phyloP scores from a whole-genome alignment of 2,888 invertebrate species.

The Watsonalla binaria region DNA sequence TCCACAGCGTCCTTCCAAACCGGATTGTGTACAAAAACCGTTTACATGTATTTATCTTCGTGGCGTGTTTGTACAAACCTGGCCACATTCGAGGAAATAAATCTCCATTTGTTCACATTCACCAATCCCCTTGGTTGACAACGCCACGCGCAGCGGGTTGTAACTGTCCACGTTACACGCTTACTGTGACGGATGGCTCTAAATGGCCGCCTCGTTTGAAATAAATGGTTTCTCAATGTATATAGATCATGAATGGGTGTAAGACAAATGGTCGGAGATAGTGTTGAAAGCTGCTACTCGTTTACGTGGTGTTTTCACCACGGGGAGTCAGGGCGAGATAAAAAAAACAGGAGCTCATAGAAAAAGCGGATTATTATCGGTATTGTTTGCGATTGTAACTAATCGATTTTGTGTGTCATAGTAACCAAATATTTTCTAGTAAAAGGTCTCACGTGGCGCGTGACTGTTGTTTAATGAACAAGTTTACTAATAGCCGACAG shows the following conservation, averaged over 20 bases:
- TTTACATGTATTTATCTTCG: conserved; percentile 45
- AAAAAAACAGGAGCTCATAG: conserved; percentile 52
- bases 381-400: conserved; percentile 42
- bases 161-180: conserved; percentile 39
- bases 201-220: conserved; percentile 29
- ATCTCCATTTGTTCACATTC: conserved; percentile 63
- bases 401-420: conserved; percentile 31
- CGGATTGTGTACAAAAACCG: conserved; percentile 46
- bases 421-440: conserved; percentile 8
- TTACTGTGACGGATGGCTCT: conserved; percentile 34
- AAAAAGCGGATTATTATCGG: conserved; percentile 44
- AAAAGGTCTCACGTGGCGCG: conserved; percentile 22
- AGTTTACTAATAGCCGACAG: conserved; percentile 12
- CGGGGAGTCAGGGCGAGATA: conserved; percentile 28
- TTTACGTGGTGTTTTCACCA: conserved; percentile 35
- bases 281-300: conserved; percentile 52
- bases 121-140: conserved; percentile 43
- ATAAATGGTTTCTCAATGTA: conserved; percentile 6
- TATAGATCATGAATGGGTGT: conserved; percentile 20
- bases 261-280: conserved; percentile 23
- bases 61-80: conserved; percentile 58
- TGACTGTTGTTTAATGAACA: conserved; percentile 16
- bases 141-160: conserved; percentile 36
- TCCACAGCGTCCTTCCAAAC: conserved; percentile 44
- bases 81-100: conserved; percentile 52